Base-by-base conservation (phyloP, 1,140 invertebrate species). In the Drosophila lacteicornis region DNA sequence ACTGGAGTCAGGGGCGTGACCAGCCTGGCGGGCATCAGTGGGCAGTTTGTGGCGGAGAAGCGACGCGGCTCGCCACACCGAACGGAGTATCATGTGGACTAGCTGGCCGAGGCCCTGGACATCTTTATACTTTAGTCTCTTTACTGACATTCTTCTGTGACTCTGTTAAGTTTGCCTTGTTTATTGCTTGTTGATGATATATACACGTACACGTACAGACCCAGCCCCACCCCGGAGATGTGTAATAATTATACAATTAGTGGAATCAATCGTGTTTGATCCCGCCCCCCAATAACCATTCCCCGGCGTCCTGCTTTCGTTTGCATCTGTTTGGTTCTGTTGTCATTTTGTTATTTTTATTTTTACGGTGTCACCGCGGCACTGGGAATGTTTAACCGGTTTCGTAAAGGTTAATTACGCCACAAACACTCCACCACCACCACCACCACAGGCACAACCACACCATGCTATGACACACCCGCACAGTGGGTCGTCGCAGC, bases 1-100 rank as follows among this genome's bases (percentile, higher is more conserved):
- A 92, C 92, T 0, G 92, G 92, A 4, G 46, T 79, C 7, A 61
- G 91, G 17, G 92, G 92, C 22, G 86, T 93, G 3, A 86, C 92
- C 30, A 91, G 92, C 19, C 38, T 93, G 38, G 66, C 91, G 36
- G 92, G 91, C 47, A 86, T 92, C 17, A 91, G 91, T 30, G 62
- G 67, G 8, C 30, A 59, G 1, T 93, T 93, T 67, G 79, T 79
- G 12, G 91, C 91, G 17, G 86, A 91, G 60, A 91, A 91, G 70
- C 69, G 87, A 15, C 60, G 46, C 15, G 81, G 85, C 3, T 90
- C 85, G 4, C 85, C 85, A 8, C 79, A 91, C 46, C 82, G 82
- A 47, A 90, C 85, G 30, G 85, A 85, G 36, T 90, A 85, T 47
- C 75, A 91, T 57, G 85, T 90, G 0, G 85, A 90, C 55, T 90